Percentiles rank a stretch among this genome's conserved stretches.
Evolutionary conservation across 2,797 vertebrate species (phyloP).

Genomic region (Australoheros facetus): DNA sequence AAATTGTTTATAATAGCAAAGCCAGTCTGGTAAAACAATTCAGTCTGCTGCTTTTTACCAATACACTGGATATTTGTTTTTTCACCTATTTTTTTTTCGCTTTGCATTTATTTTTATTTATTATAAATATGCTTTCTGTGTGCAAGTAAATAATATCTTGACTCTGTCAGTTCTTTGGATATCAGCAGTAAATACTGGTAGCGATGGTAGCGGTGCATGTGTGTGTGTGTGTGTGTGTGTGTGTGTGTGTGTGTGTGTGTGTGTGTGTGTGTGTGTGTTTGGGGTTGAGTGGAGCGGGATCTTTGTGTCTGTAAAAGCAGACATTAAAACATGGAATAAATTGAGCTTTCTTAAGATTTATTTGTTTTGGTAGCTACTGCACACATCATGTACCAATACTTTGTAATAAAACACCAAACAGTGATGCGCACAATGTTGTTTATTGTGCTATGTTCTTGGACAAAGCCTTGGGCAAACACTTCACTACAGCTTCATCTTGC

Average conservation of each 20-base stretch:
- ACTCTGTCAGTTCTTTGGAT: slow-evolving; percentile 18
- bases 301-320: background rate
- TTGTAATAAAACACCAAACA: slow-evolving; percentile 10
- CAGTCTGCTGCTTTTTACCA: slow-evolving; percentile 60
- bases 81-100: slow-evolving; percentile 15
- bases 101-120: slow-evolving; percentile 55
- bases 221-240: background rate
- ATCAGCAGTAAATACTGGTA: background rate
- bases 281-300: background rate
- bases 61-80: slow-evolving; percentile 46
- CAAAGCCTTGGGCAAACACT: slow-evolving; percentile 51
- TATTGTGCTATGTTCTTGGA: slow-evolving; percentile 23
- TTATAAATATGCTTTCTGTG: slow-evolving; percentile 26
- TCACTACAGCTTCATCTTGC: slow-evolving; percentile 56
- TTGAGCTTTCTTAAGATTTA: background rate
- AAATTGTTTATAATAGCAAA: slow-evolving; percentile 51
- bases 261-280: background rate
- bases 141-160: slow-evolving; percentile 39
- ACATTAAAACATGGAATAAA: background rate
- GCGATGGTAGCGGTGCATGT: background rate
- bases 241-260: background rate
- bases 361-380: background rate
- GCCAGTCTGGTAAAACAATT: slow-evolving; percentile 58
- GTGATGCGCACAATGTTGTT: slow-evolving; percentile 51
- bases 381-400: background rate